Percentiles rank a stretch among this genome's conserved stretches.
Evolutionary conservation across 2,888 invertebrate genomes (phyloP).

Genomic region (Pammene aurita): DNA sequence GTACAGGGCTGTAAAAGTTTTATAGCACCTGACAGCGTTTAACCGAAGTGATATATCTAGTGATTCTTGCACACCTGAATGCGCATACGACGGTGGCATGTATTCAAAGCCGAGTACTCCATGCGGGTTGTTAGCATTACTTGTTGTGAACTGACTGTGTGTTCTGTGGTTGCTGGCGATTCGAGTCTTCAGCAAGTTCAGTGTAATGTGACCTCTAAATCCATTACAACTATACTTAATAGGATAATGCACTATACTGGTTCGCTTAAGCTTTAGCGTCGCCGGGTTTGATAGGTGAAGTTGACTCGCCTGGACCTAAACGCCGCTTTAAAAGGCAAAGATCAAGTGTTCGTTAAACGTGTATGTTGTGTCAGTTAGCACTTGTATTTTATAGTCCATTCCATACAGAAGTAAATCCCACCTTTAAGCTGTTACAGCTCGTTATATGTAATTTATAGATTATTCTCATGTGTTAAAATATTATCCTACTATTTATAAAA

Average conservation of each 20-base stretch:
- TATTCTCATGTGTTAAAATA: too few species aligned
- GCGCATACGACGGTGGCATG: constrained; percentile 51
- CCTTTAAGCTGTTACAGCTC: background rate
- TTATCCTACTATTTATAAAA: background rate
- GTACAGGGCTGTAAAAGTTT: background rate
- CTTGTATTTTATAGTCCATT: constrained; percentile 34
- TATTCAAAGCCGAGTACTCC: constrained; percentile 60
- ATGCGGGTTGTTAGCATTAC: constrained; percentile 59
- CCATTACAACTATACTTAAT: background rate
- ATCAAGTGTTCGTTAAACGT: constrained; percentile 46
- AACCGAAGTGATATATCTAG: constrained; percentile 56
- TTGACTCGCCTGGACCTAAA: constrained; percentile 45
- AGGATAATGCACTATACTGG: background rate
- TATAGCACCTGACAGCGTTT: constrained; percentile 6
- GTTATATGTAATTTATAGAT: background rate
- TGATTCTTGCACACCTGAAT: constrained; percentile 60
- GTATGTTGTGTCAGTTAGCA: constrained; percentile 31
- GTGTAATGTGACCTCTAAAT: background rate
- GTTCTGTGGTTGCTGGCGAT: background rate
- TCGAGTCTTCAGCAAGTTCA: constrained; percentile 15
- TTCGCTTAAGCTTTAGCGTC: background rate
- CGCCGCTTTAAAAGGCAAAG: constrained; percentile 55
- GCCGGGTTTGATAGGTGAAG: background rate
- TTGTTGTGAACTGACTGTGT: constrained; percentile 54
- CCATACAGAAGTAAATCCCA: constrained; percentile 8